Conservation (phyloP, 2,113 vertebrate species). For the Condylura cristata region DNA sequence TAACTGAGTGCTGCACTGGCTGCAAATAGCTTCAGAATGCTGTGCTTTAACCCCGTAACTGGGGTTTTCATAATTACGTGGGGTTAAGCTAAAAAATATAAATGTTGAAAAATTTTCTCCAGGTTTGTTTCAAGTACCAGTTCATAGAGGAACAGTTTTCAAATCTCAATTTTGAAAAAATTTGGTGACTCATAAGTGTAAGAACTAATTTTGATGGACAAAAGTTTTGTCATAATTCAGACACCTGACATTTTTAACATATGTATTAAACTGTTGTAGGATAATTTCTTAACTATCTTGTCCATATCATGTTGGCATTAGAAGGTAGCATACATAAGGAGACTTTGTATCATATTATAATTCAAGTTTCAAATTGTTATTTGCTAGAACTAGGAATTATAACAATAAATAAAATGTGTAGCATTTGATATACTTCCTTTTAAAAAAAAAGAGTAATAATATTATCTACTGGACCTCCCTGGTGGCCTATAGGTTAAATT, state of each 20-base stretch:
- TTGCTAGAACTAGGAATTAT: conserved; percentile 27
- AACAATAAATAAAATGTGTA: conserved; percentile 10
- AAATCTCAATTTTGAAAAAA: conserved; percentile 15
- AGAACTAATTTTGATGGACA: conserved; percentile 27
- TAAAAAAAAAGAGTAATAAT: not conserved
- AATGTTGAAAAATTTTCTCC: conserved; percentile 14
- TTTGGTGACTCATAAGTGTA: not conserved
- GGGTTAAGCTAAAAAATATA: not conserved
- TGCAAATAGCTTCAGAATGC: too few relatives aligned
- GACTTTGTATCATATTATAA: not conserved
- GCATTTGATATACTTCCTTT: not conserved
- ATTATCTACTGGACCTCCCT: not conserved
- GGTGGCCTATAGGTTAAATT: too few relatives aligned
- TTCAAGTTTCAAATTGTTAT: not conserved
- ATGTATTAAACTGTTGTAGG: not conserved
- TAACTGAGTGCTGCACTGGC: too few relatives aligned
- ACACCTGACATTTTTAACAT: not conserved
- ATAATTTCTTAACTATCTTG: not conserved
- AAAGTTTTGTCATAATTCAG: conserved; percentile 4
- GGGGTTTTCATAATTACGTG: too few relatives aligned
- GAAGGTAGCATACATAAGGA: not conserved
- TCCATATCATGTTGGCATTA: not conserved
- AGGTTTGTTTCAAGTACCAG: not conserved
- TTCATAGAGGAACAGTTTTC: not conserved
- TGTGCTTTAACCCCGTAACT: too few relatives aligned